Evolutionary conservation across 1,140 invertebrate genomes (phyloP).

Genomic region (Pseudachorutes palmiensis): DNA sequence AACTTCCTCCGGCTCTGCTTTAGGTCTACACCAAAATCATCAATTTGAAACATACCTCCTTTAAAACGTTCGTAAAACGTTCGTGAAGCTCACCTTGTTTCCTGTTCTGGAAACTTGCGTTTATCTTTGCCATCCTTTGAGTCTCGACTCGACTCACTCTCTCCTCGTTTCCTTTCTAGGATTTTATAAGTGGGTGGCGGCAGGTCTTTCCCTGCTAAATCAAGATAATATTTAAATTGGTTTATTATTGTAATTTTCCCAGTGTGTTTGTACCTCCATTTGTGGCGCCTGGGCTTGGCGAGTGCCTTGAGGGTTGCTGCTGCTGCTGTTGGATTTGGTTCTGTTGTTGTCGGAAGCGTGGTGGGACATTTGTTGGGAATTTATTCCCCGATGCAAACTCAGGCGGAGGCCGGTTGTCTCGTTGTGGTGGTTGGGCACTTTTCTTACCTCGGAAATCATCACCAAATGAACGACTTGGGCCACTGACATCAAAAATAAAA

Average conservation of each 20-base stretch:
- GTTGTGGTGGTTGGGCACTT: too few relatives aligned
- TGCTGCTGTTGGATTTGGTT: slow-evolving; percentile 13
- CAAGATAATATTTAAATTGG: too few relatives aligned
- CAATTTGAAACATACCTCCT: background rate
- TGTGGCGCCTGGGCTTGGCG: slow-evolving; percentile 26
- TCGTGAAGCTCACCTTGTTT: background rate
- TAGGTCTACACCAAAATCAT: background rate
- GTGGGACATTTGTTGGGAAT: slow-evolving; percentile 25
- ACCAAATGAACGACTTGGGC: background rate
- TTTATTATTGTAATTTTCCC: too few relatives aligned
- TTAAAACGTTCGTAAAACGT: background rate
- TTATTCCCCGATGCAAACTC: slow-evolving; percentile 18
- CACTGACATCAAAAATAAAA: background rate
- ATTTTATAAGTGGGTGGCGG: slow-evolving; percentile 14
- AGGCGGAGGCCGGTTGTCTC: background rate
- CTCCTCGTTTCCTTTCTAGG: slow-evolving; percentile 16
- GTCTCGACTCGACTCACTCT: slow-evolving; percentile 25
- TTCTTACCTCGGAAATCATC: slow-evolving; percentile 10
- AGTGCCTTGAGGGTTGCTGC: slow-evolving; percentile 21
- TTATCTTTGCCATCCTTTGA: slow-evolving; percentile 10
- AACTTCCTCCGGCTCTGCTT: background rate
- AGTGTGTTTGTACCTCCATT: background rate
- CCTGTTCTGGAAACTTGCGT: background rate
- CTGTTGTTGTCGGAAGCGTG: slow-evolving; percentile 24
- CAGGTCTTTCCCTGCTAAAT: background rate